These are phyloP conservation scores for Coecobrya sp. DNA, from an alignment of 2,888 invertebrate genomes.

Conservation along the genomic window DNA sequence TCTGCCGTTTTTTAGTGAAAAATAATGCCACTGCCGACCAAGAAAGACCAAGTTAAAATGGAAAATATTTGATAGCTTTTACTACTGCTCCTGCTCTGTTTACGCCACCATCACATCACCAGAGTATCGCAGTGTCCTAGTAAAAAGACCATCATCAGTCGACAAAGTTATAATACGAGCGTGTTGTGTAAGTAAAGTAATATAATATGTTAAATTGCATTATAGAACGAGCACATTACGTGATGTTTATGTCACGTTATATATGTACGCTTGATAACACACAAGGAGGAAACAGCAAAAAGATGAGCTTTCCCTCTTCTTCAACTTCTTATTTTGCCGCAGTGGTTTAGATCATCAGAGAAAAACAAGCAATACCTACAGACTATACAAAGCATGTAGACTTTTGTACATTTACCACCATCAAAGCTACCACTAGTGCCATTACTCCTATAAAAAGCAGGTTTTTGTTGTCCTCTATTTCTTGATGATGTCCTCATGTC, in stretches of 20 bases:
- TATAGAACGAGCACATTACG: conserved; percentile 69
- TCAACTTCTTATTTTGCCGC: conserved; percentile 40
- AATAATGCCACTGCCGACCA: conserved; percentile 26
- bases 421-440: not conserved
- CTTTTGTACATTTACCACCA: not conserved
- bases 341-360: conserved; percentile 60
- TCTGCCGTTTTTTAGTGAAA: conserved; percentile 16
- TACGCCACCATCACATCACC: not conserved
- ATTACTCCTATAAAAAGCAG: conserved; percentile 4
- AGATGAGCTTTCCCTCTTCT: conserved; percentile 57
- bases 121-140: conserved; percentile 13
- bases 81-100: not conserved
- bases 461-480: conserved; percentile 11
- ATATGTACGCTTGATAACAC: conserved; percentile 69
- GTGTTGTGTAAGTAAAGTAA: conserved; percentile 33
- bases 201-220: conserved; percentile 74
- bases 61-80: conserved; percentile 76
- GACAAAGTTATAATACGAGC: conserved; percentile 31
- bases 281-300: conserved; percentile 7
- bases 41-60: conserved; percentile 55
- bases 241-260: conserved; percentile 77
- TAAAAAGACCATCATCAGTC: conserved; percentile 43
- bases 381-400: not conserved
- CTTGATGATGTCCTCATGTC: conserved; percentile 58
- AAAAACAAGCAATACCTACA: not conserved